phyloP scores from a whole-genome alignment of 2,797 vertebrate species.

The Zalophus californianus region DNA sequence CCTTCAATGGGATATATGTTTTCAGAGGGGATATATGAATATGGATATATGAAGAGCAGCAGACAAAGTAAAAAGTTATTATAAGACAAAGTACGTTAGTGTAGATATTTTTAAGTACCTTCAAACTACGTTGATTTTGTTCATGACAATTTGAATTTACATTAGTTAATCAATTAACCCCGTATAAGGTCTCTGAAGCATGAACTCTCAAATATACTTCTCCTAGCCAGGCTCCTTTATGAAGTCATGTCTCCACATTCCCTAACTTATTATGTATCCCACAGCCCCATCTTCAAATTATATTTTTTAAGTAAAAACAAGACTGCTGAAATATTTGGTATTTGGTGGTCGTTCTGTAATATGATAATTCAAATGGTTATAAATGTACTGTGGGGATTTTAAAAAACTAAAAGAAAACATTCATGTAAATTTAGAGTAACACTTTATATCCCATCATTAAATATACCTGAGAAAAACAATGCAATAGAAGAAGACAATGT shows the following conservation, averaged over 20 bases:
- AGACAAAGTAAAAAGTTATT: background rate
- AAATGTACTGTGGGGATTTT: background rate
- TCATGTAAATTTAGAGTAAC: background rate
- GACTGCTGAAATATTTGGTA: background rate
- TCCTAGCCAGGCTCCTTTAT: background rate
- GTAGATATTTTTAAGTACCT: background rate
- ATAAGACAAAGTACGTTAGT: background rate
- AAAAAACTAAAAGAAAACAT: background rate
- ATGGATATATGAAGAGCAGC: constrained; percentile 12
- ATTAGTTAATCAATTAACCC: background rate
- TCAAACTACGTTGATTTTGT: constrained; percentile 12
- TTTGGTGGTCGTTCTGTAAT: background rate
- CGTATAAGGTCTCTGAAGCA: background rate
- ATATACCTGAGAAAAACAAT: background rate
- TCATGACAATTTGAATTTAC: background rate
- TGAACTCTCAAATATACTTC: background rate
- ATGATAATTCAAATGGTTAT: background rate
- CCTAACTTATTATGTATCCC: background rate
- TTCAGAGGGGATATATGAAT: background rate
- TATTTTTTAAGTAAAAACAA: background rate
- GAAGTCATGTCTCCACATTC: background rate
- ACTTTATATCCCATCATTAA: background rate
- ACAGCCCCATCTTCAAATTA: background rate
- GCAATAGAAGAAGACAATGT: background rate
- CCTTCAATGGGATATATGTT: background rate